Base-by-base conservation (phyloP, 2,113 vertebrate genomes). In the Nothocercus nigrocapillus region DNA sequence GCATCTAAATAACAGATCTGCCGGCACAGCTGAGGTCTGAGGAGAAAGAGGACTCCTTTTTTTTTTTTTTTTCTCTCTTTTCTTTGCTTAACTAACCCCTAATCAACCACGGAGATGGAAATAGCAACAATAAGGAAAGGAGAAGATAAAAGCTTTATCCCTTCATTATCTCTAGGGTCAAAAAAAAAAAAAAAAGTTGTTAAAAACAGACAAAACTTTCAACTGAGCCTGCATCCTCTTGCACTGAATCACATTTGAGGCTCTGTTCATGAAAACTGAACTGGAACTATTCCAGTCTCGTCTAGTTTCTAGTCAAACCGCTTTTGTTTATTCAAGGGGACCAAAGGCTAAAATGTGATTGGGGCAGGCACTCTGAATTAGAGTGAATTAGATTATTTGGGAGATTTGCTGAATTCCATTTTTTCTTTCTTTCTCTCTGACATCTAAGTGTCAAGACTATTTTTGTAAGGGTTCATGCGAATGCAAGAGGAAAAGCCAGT, bases 1-100 rank as follows among this genome's bases (percentile, higher is more conserved):
- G 70, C 76, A 53, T 95, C 89, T 88, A 87, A 95, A 88, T 89
- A 95, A 93, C 80, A 93, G 51, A 96, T 80, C 85, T 7, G 59
- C 82, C 74, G 94, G 76, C 95, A 67, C 89, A 95, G 92, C 87
- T 94, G 92, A 89, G 76, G 62, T 62, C 89, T 72, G 64, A 81
- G 79, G 63, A 72, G 90, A 92, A 96, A 93, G 54, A 56, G 36
- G 34, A 59, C 68, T 81, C 8, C 1, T 15, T 25, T 70, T 51
- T 9, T 36, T 36, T 36, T 44, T 44, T 44, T 44, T 44, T 15
- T 15, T 44, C 14, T 49, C 49, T 6, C 81, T 54, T 82, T 53
- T 22, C 79, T 86, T 94, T 81, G 38, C 93, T 85, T 89, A 69
- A 90, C 54, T 88, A 82, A 49, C 28, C 64, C 61, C 80, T 85